A percentile compares a stretch with the other conserved stretches of the same genome.
phyloP scores from a whole-genome alignment of 2,888 invertebrate species.

The Platycnemis pennipes region DNA sequence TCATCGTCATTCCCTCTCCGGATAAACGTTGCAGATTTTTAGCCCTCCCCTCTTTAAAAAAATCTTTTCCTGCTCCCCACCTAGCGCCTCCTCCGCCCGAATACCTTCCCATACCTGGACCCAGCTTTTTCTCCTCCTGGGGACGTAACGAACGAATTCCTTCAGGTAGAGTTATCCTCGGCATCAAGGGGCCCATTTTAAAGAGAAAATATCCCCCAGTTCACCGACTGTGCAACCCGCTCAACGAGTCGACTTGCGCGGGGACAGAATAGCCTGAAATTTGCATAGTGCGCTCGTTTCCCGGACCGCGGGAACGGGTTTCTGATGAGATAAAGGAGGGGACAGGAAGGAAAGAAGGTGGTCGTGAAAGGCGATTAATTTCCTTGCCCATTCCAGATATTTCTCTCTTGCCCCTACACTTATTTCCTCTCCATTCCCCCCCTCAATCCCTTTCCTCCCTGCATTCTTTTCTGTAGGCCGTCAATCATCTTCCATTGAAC shows the following conservation, averaged over 20 bases:
- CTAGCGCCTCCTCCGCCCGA: no score
- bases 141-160: background rate
- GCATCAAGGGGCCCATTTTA: conserved; percentile 5
- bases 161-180: background rate
- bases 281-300: background rate
- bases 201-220: background rate
- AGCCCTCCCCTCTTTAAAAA: no score
- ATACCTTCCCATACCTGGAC: background rate
- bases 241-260: background rate
- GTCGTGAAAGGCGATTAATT: background rate
- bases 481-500: background rate
- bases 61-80: no score
- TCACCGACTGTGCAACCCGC: background rate
- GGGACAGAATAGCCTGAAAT: background rate
- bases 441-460: background rate
- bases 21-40: no score
- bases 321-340: background rate
- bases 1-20: no score
- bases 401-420: background rate
- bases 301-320: background rate
- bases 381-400: background rate
- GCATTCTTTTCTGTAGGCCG: background rate
- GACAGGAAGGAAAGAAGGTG: background rate
- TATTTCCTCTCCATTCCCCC: background rate
- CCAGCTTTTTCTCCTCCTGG: background rate